These are phyloP conservation scores for Melanostoma mellinum DNA, from an alignment of 2,888 invertebrate genomes.

Conservation along the genomic window DNA sequence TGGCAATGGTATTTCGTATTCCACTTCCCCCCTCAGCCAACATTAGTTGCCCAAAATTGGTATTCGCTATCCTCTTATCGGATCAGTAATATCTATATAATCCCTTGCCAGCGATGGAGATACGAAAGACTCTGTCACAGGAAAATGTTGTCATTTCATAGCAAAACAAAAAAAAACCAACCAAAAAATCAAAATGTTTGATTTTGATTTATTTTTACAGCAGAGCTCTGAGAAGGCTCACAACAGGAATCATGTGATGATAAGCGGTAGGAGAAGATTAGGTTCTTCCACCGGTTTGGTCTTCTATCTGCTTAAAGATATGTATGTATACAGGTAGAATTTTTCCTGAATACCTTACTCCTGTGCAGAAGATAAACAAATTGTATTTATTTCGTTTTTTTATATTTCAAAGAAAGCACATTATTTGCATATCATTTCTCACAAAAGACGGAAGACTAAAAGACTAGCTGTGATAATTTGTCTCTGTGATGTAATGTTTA, in stretches of 20 bases:
- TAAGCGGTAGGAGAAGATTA: slow-evolving; percentile 2
- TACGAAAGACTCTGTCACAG: slow-evolving; percentile 28
- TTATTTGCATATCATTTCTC: slow-evolving; percentile 72
- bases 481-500: slow-evolving; percentile 68
- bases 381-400: not conserved
- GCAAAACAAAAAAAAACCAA: slow-evolving; percentile 8
- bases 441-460: slow-evolving; percentile 54
- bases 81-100: slow-evolving; percentile 59
- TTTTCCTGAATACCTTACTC: slow-evolving; percentile 44
- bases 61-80: slow-evolving; percentile 61
- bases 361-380: slow-evolving; percentile 46
- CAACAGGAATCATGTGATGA: slow-evolving; percentile 12
- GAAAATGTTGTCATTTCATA: slow-evolving; percentile 62
- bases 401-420: slow-evolving; percentile 49
- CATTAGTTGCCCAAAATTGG: slow-evolving; percentile 42
- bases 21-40: not conserved
- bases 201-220: slow-evolving; percentile 63
- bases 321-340: slow-evolving; percentile 15
- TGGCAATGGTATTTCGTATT: not conserved
- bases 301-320: slow-evolving; percentile 20
- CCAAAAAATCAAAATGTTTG: slow-evolving; percentile 42
- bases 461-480: slow-evolving; percentile 56
- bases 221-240: not conserved
- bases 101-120: slow-evolving; percentile 5
- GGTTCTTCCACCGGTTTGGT: not conserved